These are phyloP conservation scores for Bathynomus jamesi DNA, from an alignment of 1,140 invertebrate species.

Conservation along the genomic window DNA sequence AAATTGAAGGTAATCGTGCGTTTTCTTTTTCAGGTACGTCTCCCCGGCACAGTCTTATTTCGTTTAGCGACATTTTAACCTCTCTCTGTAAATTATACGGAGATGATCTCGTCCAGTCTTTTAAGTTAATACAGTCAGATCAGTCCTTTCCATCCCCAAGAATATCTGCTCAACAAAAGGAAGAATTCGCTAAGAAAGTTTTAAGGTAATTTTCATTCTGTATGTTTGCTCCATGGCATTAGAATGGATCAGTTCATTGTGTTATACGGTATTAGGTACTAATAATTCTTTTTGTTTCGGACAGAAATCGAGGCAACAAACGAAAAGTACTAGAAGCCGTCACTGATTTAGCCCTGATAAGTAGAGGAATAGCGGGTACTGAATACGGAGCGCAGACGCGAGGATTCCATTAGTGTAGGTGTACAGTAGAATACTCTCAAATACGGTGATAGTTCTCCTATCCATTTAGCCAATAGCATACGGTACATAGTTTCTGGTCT, in stretches of 20 bases:
- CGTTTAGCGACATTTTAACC: conserved; percentile 27
- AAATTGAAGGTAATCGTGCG: too few relatives aligned
- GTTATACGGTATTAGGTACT: too few relatives aligned
- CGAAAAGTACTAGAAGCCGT: conserved; percentile 6
- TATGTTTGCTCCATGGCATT: too few relatives aligned
- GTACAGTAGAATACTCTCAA: neutral
- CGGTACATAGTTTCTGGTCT: neutral
- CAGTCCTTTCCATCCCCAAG: conserved; percentile 21
- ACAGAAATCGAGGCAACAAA: conserved; percentile 3
- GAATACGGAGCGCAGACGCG: conserved; percentile 9
- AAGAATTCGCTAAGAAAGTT: conserved; percentile 32
- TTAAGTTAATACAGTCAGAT: conserved; percentile 26
- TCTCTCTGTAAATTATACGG: conserved; percentile 28
- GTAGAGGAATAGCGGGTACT: conserved; percentile 9
- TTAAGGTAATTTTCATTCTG: conserved; percentile 29
- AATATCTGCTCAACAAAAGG: conserved; percentile 25
- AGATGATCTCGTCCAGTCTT: conserved; percentile 25
- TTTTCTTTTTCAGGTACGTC: conserved; percentile 14
- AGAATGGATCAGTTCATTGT: too few relatives aligned
- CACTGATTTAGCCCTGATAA: conserved; percentile 15
- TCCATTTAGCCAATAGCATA: neutral
- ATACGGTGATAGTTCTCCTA: neutral
- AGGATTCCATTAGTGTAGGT: neutral
- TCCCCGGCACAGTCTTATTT: conserved; percentile 24
- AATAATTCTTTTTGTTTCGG: neutral